A percentile compares a stretch with the other conserved stretches of the same genome.
Conservation (phyloP, 2,888 invertebrate species). For the Sepiola atlantica region DNA sequence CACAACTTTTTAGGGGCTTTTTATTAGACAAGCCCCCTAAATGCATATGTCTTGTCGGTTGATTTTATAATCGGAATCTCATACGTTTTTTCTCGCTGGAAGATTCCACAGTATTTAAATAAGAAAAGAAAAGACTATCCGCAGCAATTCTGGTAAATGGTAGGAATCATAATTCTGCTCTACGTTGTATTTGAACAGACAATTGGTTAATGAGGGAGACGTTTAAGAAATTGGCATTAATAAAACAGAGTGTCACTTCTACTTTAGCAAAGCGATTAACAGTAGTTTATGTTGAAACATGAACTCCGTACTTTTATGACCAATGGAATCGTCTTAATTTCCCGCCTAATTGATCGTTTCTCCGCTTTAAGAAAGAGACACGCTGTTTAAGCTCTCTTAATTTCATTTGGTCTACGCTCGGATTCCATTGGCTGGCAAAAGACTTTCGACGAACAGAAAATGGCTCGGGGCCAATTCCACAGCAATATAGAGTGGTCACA, state of each 20-base stretch:
- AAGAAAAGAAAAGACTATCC: no score
- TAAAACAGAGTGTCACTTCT: background rate
- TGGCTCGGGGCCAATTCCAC: background rate
- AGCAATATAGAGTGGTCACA: background rate
- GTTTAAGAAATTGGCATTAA: background rate
- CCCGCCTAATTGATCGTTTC: background rate
- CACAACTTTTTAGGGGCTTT: no score
- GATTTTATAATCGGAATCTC: no score
- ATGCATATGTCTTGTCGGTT: no score
- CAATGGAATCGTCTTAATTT: background rate
- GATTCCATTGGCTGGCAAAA: background rate
- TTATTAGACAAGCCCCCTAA: no score
- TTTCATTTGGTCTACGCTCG: background rate
- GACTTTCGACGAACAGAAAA: background rate
- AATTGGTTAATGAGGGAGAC: background rate
- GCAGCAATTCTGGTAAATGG: no score
- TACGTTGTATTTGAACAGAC: background rate
- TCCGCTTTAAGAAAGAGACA: background rate
- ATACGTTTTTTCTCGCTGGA: no score
- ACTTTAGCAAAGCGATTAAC: background rate
- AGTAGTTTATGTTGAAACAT: background rate
- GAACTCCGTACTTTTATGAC: background rate
- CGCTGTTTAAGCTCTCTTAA: background rate
- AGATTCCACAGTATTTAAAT: no score
- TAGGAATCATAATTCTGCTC: background rate